Evolutionary conservation across 2,113 vertebrate species (phyloP).

Genomic region (Globicephala melas): DNA sequence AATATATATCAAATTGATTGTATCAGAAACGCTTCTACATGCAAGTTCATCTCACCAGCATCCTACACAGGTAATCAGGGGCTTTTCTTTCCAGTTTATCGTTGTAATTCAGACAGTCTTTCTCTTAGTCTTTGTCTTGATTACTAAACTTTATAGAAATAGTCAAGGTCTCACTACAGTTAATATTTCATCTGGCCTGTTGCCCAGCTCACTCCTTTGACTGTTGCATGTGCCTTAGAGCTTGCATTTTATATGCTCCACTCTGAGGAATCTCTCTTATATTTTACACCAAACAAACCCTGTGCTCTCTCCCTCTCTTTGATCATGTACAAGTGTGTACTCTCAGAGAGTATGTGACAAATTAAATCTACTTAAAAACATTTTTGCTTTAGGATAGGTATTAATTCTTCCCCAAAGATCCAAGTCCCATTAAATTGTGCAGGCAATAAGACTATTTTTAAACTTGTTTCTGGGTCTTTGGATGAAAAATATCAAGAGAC

Average conservation of each 20-base stretch:
- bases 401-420: conserved; percentile 29
- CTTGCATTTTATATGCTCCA: not conserved
- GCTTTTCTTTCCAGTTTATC: not conserved
- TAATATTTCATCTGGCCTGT: not conserved
- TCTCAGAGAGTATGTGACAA: conserved; percentile 19
- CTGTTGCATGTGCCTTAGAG: not conserved
- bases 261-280: not conserved
- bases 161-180: not conserved
- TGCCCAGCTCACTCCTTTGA: not conserved
- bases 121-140: not conserved
- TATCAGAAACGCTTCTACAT: not conserved
- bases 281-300: not conserved
- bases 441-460: not conserved
- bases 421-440: not conserved
- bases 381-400: conserved; percentile 9
- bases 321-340: not conserved
- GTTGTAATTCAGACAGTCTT: not conserved
- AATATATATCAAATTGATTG: not conserved
- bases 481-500: not conserved
- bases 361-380: conserved; percentile 14
- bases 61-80: not conserved
- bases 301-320: not conserved
- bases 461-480: not conserved
- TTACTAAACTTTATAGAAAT: not conserved
- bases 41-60: not conserved